Evolutionary conservation across 2,888 invertebrate species (phyloP), one percentile per base, ranked within the genome.

Genomic region (Lissocephala sabroskyi): DNA sequence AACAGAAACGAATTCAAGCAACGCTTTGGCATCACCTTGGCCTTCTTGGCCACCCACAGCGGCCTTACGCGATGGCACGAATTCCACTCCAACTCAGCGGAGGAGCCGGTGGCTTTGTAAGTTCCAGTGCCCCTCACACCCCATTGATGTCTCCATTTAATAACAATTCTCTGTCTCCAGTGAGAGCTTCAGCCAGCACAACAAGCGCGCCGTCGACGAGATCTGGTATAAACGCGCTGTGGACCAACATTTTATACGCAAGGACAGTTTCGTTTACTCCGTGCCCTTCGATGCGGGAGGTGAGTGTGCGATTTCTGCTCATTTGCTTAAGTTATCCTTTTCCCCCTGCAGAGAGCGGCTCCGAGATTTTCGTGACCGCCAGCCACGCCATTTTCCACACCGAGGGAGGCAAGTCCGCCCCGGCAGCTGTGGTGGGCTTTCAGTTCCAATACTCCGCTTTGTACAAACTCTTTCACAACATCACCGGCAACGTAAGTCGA

Each of bases 51-150:
- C 35, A 96, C 96, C 0, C 92, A 95, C 81, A 95, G 94, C 79
- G 96, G 96, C 0, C 87, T 97, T 2, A 94, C 95, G 0, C 87
- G 96, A 52, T 96, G 96, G 95, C 92, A 94, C 76, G 93, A 94
- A 45, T 89, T 90, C 62, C 87, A 88, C 17, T 85, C 87, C 42
- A 88, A 89, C 59, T 86, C 87, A 33, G 86, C 86, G 1, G 84
- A 86, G 17, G 83, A 85, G 45, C 60, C 80, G 2, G 70, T 80
- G 33, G 74, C 83, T 3, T 85, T 85, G 65, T 86, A 82, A 63
- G 80, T 63, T 17, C 6, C 11, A 3, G 2, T 10, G 5, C 14
- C 23, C 26, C 5, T 29, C 9, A 32, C 5, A 10, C 3, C 6
- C 3, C 2, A 18, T n/a, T n/a, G n/a, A 33, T 19, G 5, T 6